Base-by-base conservation (phyloP, 1,140 invertebrate genomes). In the Ostrea denselamellosa region DNA sequence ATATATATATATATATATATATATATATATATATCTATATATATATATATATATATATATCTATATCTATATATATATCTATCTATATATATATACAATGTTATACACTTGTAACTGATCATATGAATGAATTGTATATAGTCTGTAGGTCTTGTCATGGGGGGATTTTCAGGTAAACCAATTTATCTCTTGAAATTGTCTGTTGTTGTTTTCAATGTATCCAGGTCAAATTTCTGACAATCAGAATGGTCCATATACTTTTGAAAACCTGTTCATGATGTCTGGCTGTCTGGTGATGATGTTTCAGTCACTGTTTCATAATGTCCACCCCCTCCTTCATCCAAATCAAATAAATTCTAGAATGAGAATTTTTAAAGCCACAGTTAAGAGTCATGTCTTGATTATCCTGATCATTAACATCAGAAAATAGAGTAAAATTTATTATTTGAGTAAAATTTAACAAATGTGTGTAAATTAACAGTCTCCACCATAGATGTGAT, bases 311-410 rank as follows among this genome's bases (percentile, higher is more conserved):
- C n/a, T n/a, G n/a, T n/a, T n/a, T n/a, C n/a, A n/a, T n/a, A n/a
- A n/a, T n/a, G n/a, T n/a, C n/a, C n/a, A n/a, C n/a, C n/a, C n/a
- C 81, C 12, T n/a, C 81, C 10, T 34, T 8, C 8, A 7, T 34
- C 34, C 81, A 83, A 44, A 83, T n/a, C 10, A 83, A 44, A 52
- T 56, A 34, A 83, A 83, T 83, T 10, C 28, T 83, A 44, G 81
- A 52, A 19, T 8, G 10, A 34, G 81, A 52, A 10, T 83, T n/a
- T 9, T n/a, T 34, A 44, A 52, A 52, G 34, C 10, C 28, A 83
- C 12, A n/a, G 25, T 34, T n/a, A 14, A 44, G 10, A 7, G 25
- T 83, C 8, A 51, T 34, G 34, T 44, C 81, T 25, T 19, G 44
- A 44, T 83, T n/a, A n/a, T n/a, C n/a, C n/a, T n/a, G n/a, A n/a